A percentile compares a stretch with the other conserved stretches of the same genome.
phyloP scores from a whole-genome alignment of 1,140 invertebrate species.

The Megathymus violae region DNA sequence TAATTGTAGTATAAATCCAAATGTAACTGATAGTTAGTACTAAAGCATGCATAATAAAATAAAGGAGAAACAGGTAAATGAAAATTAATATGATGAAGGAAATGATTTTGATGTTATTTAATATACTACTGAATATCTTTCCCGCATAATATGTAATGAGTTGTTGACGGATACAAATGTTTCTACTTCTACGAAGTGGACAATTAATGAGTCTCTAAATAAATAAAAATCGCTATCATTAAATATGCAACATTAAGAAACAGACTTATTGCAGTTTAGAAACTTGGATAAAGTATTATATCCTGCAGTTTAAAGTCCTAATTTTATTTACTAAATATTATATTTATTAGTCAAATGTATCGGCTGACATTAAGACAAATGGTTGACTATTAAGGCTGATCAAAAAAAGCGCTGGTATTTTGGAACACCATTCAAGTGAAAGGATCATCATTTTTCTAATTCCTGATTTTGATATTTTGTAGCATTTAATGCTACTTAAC shows the following conservation, averaged over 20 bases:
- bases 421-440: neutral
- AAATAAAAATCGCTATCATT: conserved; percentile 8
- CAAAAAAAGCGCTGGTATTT: neutral
- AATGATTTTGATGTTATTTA: conserved; percentile 16
- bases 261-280: neutral
- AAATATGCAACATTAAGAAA: conserved; percentile 8
- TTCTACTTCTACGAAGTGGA: conserved; percentile 25
- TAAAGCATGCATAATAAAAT: conserved; percentile 12
- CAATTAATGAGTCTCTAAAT: conserved; percentile 22
- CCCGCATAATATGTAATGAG: neutral
- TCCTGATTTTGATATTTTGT: no score
- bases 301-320: neutral
- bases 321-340: neutral
- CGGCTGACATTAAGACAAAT: neutral
- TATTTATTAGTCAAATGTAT: neutral
- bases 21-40: conserved; percentile 14
- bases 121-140: conserved; percentile 14
- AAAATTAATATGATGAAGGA: conserved; percentile 17
- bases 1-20: conserved; percentile 13
- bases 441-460: neutral
- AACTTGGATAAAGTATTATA: neutral
- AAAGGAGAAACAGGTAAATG: conserved; percentile 11
- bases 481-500: no score
- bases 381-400: neutral
- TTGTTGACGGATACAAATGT: conserved; percentile 28